These are phyloP conservation scores for Crocodylus rhombifer DNA, from an alignment of 2,797 vertebrate species.

Conservation along the genomic window DNA sequence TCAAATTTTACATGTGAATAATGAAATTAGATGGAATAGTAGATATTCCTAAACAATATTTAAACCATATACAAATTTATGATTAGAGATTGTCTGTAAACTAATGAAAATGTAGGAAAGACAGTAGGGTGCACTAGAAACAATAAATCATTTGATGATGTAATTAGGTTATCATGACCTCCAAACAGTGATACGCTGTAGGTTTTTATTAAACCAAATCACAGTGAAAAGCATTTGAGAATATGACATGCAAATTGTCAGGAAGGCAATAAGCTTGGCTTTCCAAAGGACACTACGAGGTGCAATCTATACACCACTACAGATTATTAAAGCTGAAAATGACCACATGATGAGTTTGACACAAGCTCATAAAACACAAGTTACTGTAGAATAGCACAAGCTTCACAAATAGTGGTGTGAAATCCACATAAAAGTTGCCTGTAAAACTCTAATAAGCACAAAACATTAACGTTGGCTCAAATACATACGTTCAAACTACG, in stretches of 20 bases:
- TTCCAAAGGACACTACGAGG: background rate
- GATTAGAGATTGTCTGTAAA: constrained; percentile 30
- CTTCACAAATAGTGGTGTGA: background rate
- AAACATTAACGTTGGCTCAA: constrained; percentile 27
- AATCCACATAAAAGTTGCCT: constrained; percentile 20
- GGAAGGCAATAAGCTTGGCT: background rate
- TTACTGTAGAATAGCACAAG: background rate
- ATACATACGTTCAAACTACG: constrained; percentile 26
- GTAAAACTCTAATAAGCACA: constrained; percentile 18
- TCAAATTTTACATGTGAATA: constrained; percentile 21
- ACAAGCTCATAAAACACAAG: constrained; percentile 38
- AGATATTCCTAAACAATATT: constrained; percentile 42
- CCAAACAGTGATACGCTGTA: constrained; percentile 28
- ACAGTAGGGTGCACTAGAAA: constrained; percentile 48
- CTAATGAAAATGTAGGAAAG: constrained; percentile 70
- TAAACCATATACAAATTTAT: constrained; percentile 8
- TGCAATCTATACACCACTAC: background rate
- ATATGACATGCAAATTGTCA: constrained; percentile 16
- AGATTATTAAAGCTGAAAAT: background rate
- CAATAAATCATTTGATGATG: constrained; percentile 61
- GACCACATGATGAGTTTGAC: background rate
- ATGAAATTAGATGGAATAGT: background rate
- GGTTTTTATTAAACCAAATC: background rate
- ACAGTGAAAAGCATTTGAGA: constrained; percentile 25
- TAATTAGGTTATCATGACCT: constrained; percentile 59